These are phyloP conservation scores for Rhabdornis inornatus DNA, from an alignment of 2,113 vertebrate genomes.

Conservation along the genomic window DNA sequence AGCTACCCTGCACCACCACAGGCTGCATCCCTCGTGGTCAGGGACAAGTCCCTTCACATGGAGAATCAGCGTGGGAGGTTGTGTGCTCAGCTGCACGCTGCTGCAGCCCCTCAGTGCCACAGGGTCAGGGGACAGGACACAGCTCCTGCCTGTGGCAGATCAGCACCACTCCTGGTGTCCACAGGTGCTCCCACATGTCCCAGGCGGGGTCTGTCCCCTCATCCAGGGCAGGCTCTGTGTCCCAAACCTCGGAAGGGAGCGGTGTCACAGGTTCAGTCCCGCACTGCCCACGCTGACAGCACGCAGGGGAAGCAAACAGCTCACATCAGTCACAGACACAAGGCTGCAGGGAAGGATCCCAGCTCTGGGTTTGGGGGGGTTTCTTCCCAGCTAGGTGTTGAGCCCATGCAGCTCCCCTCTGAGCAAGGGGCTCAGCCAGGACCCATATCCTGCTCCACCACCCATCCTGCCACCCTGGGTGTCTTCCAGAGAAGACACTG, in stretches of 20 bases:
- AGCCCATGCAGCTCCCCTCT: neutral
- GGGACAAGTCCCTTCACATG: accelerated
- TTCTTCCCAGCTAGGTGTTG: neutral
- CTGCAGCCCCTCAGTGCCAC: neutral
- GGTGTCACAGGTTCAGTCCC: accelerated
- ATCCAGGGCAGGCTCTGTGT: neutral
- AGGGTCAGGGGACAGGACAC: neutral
- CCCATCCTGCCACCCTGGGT: neutral
- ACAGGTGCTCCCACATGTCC: neutral
- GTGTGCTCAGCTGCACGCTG: accelerated
- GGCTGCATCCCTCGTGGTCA: neutral
- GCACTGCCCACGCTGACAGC: accelerated
- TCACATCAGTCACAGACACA: neutral
- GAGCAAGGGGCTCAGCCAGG: neutral
- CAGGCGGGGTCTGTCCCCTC: neutral
- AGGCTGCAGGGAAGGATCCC: neutral
- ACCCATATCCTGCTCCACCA: neutral
- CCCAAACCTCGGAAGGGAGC: neutral
- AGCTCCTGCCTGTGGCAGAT: neutral
- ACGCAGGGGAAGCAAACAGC: accelerated
- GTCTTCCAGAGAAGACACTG: neutral
- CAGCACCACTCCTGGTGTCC: neutral
- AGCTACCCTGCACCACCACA: neutral
- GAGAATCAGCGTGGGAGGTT: accelerated
- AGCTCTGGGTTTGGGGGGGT: neutral